Evolutionary conservation across 1,140 invertebrate genomes (phyloP).

Genomic region (Pectinophora gossypiella): DNA sequence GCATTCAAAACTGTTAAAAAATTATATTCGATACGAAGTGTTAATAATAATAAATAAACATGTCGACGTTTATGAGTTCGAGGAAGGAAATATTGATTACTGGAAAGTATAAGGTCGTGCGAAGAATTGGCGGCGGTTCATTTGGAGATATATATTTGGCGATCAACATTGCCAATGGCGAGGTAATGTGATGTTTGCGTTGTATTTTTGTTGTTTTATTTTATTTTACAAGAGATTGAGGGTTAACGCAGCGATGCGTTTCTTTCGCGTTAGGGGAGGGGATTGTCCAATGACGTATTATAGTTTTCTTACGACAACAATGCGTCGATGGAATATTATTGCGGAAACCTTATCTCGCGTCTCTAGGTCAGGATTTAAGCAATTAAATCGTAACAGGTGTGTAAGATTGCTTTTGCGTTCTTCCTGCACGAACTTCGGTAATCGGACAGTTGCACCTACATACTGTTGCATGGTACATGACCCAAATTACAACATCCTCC

Average conservation of each 20-base stretch:
- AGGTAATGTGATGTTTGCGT: constrained; percentile 81
- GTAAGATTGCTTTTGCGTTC: too few relatives aligned
- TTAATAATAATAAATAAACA: constrained; percentile 17
- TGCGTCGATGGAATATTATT: too few relatives aligned
- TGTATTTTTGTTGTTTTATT: too few relatives aligned
- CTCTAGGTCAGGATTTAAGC: too few relatives aligned
- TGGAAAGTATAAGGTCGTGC: constrained; percentile 94
- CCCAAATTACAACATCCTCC: too few relatives aligned
- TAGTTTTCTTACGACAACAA: not conserved
- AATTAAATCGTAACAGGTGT: too few relatives aligned
- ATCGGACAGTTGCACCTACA: too few relatives aligned
- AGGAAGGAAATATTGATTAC: constrained; percentile 76
- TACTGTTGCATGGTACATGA: too few relatives aligned
- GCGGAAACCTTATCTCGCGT: too few relatives aligned
- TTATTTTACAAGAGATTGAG: too few relatives aligned
- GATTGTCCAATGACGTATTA: not conserved
- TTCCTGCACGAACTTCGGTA: too few relatives aligned
- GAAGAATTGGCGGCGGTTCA: constrained; percentile 97
- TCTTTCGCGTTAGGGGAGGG: not conserved
- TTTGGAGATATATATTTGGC: constrained; percentile 99
- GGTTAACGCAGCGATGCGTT: too few relatives aligned
- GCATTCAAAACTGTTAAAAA: constrained; percentile 16
- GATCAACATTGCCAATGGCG: constrained; percentile 96
- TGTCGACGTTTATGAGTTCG: constrained; percentile 27
- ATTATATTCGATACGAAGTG: constrained; percentile 7